phyloP scores from a whole-genome alignment of 1,140 invertebrate genomes.

The Muscidifurax raptorellus region DNA sequence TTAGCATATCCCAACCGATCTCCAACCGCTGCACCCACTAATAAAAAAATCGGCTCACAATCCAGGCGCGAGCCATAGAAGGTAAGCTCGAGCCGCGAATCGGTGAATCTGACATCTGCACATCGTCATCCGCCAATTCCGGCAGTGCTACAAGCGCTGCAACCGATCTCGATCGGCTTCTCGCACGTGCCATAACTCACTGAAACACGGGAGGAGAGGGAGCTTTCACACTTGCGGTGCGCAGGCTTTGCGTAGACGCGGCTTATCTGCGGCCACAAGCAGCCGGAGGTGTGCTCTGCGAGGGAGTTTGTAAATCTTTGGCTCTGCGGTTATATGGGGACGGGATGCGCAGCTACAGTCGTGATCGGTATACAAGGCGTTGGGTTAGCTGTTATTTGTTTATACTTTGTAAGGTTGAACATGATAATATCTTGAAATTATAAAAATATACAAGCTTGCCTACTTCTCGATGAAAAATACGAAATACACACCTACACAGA shows the following conservation, averaged over 20 bases:
- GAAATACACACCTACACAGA: too few relatives aligned
- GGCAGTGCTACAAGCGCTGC: background rate
- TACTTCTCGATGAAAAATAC: too few relatives aligned
- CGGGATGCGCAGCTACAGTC: background rate
- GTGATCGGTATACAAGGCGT: background rate
- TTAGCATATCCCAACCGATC: background rate
- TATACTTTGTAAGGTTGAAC: too few relatives aligned
- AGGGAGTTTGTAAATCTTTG: slow-evolving; percentile 6
- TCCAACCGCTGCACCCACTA: background rate
- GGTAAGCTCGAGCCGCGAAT: background rate
- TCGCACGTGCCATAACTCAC: slow-evolving; percentile 14
- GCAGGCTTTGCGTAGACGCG: background rate
- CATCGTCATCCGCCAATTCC: slow-evolving; percentile 6
- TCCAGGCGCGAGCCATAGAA: background rate
- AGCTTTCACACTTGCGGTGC: background rate
- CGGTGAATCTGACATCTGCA: background rate
- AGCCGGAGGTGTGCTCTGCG: background rate
- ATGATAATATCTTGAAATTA: too few relatives aligned
- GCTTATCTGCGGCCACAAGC: background rate
- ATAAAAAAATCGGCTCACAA: background rate
- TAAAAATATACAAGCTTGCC: too few relatives aligned
- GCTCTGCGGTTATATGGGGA: background rate
- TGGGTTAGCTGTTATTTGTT: too few relatives aligned
- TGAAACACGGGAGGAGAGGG: too few relatives aligned
- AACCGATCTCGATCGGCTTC: background rate